Evolutionary conservation across 2,888 invertebrate species (phyloP).

Genomic region (Erpobdella octoculata): DNA sequence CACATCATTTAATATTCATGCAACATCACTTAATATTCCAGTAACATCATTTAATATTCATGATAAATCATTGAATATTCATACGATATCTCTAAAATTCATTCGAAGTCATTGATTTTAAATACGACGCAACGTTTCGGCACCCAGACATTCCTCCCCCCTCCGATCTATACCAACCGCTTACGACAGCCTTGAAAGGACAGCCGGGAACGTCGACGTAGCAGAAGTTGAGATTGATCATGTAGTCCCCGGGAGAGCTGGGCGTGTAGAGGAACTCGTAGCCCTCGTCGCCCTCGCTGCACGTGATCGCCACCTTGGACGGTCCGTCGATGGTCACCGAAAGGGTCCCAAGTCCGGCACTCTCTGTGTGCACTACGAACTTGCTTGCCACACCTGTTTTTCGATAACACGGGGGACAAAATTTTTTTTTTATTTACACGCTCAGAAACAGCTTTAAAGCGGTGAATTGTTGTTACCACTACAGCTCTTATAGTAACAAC

Average conservation of each 20-base stretch:
- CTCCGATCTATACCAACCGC: too few relatives aligned
- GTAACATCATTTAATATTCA: too few relatives aligned
- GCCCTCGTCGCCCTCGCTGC: constrained; percentile 90
- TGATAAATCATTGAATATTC: too few relatives aligned
- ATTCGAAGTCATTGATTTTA: too few relatives aligned
- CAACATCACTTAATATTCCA: too few relatives aligned
- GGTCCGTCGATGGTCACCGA: constrained; percentile 91
- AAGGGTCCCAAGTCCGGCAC: constrained; percentile 83
- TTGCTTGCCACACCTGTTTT: constrained; percentile 74
- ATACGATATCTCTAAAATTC: too few relatives aligned
- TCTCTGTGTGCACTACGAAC: constrained; percentile 86
- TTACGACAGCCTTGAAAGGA: constrained; percentile 72
- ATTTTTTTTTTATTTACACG: neutral
- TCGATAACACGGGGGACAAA: neutral
- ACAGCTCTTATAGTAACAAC: too few relatives aligned
- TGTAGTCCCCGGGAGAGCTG: constrained; percentile 86
- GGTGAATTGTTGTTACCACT: neutral
- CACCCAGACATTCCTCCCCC: too few relatives aligned
- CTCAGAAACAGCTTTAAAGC: too few relatives aligned
- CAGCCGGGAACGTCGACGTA: constrained; percentile 83
- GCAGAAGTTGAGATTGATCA: constrained; percentile 89
- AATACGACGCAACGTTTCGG: too few relatives aligned
- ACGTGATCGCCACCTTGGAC: constrained; percentile 81
- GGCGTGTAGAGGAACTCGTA: constrained; percentile 96
- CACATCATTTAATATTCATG: too few relatives aligned